Conservation (phyloP, 1,140 invertebrate species). For the Lamellibrachia luymesi region DNA sequence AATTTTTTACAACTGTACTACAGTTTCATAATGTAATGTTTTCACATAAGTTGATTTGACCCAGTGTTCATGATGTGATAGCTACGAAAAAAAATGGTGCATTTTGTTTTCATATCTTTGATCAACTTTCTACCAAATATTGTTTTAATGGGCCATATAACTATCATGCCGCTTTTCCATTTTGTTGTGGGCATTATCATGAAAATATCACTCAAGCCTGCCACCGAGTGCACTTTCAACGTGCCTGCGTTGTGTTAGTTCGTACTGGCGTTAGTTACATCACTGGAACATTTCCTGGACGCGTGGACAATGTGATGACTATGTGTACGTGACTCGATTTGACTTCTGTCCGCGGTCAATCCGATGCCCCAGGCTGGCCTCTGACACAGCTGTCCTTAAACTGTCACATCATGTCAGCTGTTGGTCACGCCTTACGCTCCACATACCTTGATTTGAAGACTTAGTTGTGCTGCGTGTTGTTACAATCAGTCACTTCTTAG, state of each 20-base stretch:
- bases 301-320: not conserved
- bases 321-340: not conserved
- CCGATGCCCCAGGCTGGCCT: not conserved
- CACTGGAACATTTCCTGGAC: not conserved
- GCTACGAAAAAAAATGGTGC: not conserved
- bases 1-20: too few species aligned
- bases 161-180: not conserved
- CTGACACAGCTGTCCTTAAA: not conserved
- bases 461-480: not conserved
- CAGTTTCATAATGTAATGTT: too few species aligned
- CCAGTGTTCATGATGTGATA: too few species aligned
- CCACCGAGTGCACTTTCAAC: not conserved
- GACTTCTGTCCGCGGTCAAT: not conserved
- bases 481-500: not conserved
- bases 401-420: not conserved
- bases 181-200: not conserved
- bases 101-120: not conserved
- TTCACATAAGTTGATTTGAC: too few species aligned
- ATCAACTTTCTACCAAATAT: not conserved
- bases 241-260: not conserved
- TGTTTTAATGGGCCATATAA: not conserved
- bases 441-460: not conserved
- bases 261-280: not conserved
- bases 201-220: not conserved
- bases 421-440: not conserved